phyloP scores from a whole-genome alignment of 1,140 invertebrate genomes.

The Leptopilina boulardi region DNA sequence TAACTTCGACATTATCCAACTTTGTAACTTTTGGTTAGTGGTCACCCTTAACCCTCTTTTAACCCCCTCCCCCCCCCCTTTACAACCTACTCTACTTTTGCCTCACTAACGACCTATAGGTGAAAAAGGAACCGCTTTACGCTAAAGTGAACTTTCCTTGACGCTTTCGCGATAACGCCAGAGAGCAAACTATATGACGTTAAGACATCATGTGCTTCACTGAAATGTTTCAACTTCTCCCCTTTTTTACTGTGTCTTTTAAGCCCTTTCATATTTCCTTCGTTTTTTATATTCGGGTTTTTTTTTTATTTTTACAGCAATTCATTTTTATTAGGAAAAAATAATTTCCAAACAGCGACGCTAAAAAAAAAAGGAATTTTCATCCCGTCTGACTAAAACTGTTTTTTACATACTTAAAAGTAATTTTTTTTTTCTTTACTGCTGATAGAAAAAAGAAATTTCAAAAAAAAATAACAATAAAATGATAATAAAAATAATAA shows the following conservation, averaged over 20 bases:
- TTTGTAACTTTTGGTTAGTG: conserved; percentile 41
- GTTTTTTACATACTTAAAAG: too few relatives aligned
- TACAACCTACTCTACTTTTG: conserved; percentile 21
- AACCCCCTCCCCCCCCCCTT: background rate
- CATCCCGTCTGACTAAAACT: too few relatives aligned
- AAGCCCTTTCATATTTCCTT: background rate
- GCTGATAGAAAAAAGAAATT: too few relatives aligned
- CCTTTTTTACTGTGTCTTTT: background rate
- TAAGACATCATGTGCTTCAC: conserved; percentile 22
- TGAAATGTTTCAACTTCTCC: conserved; percentile 11
- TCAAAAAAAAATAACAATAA: too few relatives aligned
- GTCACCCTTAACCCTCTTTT: too few relatives aligned
- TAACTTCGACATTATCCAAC: conserved; percentile 58
- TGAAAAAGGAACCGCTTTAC: conserved; percentile 55
- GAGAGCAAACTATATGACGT: background rate
- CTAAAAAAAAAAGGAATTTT: too few relatives aligned
- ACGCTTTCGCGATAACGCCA: conserved; percentile 53
- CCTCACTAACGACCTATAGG: conserved; percentile 54
- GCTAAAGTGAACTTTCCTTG: conserved; percentile 54
- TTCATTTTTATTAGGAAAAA: too few relatives aligned
- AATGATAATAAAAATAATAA: too few relatives aligned
- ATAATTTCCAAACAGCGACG: too few relatives aligned
- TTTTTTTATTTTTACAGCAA: too few relatives aligned
- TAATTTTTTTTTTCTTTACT: too few relatives aligned
- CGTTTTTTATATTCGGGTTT: too few relatives aligned